Evolutionary conservation across 2,797 vertebrate species (phyloP).

Genomic region (Helostoma temminkii): DNA sequence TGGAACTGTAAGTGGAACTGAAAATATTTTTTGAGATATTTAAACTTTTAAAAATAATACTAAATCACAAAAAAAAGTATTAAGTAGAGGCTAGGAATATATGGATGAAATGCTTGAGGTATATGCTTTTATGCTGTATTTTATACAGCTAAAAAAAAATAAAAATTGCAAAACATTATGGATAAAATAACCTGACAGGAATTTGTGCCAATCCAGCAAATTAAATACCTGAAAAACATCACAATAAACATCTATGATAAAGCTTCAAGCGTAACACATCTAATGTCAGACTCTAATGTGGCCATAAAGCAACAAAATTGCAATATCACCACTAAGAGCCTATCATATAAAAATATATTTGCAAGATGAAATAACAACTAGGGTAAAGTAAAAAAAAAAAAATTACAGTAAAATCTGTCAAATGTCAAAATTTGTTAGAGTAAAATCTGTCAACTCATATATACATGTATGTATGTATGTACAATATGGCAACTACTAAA

Average conservation of each 20-base stretch:
- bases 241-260: too few relatives aligned
- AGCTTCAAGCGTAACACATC: too few relatives aligned
- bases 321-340: not conserved
- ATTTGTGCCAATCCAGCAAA: slow-evolving; percentile 26
- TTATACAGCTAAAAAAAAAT: too few relatives aligned
- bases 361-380: slow-evolving; percentile 6
- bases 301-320: slow-evolving; percentile 22
- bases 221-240: slow-evolving; percentile 21
- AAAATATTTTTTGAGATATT: slow-evolving; percentile 8
- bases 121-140: too few relatives aligned
- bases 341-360: slow-evolving; percentile 11
- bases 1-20: too few relatives aligned
- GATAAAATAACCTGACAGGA: not conserved
- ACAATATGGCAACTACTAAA: not conserved
- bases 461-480: too few relatives aligned
- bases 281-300: slow-evolving; percentile 10
- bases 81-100: not conserved
- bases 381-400: too few relatives aligned
- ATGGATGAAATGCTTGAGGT: not conserved
- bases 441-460: not conserved
- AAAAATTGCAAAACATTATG: not conserved
- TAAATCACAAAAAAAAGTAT: not conserved
- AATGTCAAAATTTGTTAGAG: too few relatives aligned
- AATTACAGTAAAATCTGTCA: not conserved
- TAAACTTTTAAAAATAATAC: not conserved